phyloP scores from a whole-genome alignment of 2,888 invertebrate species.

The Cerastoderma edule region DNA sequence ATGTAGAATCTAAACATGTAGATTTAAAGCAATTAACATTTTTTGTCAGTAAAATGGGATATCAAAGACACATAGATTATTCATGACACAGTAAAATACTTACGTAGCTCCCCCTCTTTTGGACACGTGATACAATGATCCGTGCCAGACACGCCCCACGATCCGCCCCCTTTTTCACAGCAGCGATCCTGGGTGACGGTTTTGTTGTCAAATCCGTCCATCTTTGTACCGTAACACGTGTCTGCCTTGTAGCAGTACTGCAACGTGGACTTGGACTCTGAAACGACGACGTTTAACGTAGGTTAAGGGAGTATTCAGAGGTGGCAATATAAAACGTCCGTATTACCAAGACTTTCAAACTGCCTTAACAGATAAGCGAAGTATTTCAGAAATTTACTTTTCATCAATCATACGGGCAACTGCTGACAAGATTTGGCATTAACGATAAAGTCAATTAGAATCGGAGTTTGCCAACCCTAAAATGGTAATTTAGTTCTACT shows the following conservation, averaged over 20 bases:
- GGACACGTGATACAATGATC: slow-evolving; percentile 50
- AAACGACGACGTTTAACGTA: too few relatives aligned
- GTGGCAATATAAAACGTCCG: too few relatives aligned
- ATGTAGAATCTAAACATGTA: neutral
- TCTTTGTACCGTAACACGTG: slow-evolving; percentile 64
- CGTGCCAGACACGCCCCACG: slow-evolving; percentile 62
- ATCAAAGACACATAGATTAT: too few relatives aligned
- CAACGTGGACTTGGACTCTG: slow-evolving; percentile 48
- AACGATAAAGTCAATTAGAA: too few relatives aligned
- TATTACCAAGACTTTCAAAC: too few relatives aligned
- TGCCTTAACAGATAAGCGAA: too few relatives aligned
- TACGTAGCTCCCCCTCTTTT: slow-evolving; percentile 42
- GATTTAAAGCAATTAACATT: neutral
- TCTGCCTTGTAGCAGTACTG: slow-evolving; percentile 67
- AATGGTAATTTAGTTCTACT: too few relatives aligned
- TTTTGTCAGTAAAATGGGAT: neutral
- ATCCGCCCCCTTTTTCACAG: slow-evolving; percentile 60
- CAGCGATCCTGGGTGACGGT: slow-evolving; percentile 58
- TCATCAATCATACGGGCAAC: too few relatives aligned
- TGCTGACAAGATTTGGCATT: too few relatives aligned
- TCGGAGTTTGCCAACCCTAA: too few relatives aligned
- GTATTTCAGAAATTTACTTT: too few relatives aligned
- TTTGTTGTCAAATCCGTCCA: slow-evolving; percentile 32
- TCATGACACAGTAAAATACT: neutral
- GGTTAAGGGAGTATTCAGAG: too few relatives aligned